Evolutionary conservation across 2,888 invertebrate genomes (phyloP), one percentile per base, ranked within the genome.

Genomic region (Frankliniella fusca): DNA sequence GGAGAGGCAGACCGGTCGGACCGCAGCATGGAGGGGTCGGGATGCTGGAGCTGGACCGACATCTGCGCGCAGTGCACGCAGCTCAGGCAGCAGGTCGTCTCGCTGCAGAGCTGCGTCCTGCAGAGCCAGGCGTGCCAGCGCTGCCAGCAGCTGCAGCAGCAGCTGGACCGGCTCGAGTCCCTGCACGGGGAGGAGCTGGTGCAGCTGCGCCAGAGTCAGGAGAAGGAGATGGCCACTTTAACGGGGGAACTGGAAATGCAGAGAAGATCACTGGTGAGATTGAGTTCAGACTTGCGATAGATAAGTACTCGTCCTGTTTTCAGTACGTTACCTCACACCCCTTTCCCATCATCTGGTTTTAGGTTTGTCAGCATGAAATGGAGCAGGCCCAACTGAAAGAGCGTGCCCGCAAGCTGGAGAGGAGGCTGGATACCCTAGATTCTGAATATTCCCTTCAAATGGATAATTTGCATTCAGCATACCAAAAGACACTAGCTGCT

Each of bases 391-490:
- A 85, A 83, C 89, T 92, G 82, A 88, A 93, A 54, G 94, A 95
- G 86, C 92, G 93, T 83, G 92, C 94, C 83, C 91, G 92, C 83
- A 91, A 93, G 84, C 89, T 95, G 85, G 94, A 94, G 87, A 91
- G 93, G 61, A 90, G 93, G 38, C 90, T 95, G 84, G 93, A 92
- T 84, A 91, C 93, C 61, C 90, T 95, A 83, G 94, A 95, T 87
- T 92, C 94, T 11, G 96, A 97, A 88, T 95, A 95, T 88, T 92
- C 94, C 82, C 94, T 94, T 85, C 96, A 96, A 88, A 91, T 95
- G 82, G 94, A 94, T 86, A 94, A 93, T 86, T 89, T 96, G 82
- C 90, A 95, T 79, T 93, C 93, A 23, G 94, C 94, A 11, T 95
- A 95, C 87, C 93, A 92, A 88, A 91, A 91, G 85, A 92, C 92